These are phyloP conservation scores for Dolichoris vasculosae DNA, from an alignment of 1,140 invertebrate genomes.

Conservation along the genomic window DNA sequence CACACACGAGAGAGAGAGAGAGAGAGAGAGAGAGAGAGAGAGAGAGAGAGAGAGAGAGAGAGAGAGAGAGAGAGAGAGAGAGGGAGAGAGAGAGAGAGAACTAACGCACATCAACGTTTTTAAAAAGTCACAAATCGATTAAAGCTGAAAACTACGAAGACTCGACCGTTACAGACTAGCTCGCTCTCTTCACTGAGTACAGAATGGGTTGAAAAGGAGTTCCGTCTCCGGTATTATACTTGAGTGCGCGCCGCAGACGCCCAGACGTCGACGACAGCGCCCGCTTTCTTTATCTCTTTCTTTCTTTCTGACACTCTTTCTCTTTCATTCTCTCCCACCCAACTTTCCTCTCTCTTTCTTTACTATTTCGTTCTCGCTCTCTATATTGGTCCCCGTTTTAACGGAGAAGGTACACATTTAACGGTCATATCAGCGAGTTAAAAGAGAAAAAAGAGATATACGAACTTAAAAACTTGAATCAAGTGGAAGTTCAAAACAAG, in stretches of 20 bases:
- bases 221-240: background rate
- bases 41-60: no score
- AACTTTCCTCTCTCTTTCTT: background rate
- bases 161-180: background rate
- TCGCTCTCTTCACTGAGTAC: background rate
- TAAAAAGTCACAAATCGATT: slow-evolving; percentile 8
- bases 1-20: background rate
- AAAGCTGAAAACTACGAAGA: background rate
- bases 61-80: no score
- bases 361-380: background rate
- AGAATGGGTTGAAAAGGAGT: background rate
- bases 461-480: no score
- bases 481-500: no score
- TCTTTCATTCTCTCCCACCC: background rate
- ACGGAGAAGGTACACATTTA: background rate
- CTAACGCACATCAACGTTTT: background rate
- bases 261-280: slow-evolving; percentile 1
- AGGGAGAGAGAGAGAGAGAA: no score
- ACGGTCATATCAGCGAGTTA: background rate
- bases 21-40: no score
- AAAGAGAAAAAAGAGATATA: background rate
- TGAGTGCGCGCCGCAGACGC: slow-evolving; percentile 1
- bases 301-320: background rate
- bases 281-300: no score
- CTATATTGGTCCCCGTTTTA: background rate